Conservation (phyloP, 2,797 vertebrate genomes). For the Spheniscus humboldti region DNA sequence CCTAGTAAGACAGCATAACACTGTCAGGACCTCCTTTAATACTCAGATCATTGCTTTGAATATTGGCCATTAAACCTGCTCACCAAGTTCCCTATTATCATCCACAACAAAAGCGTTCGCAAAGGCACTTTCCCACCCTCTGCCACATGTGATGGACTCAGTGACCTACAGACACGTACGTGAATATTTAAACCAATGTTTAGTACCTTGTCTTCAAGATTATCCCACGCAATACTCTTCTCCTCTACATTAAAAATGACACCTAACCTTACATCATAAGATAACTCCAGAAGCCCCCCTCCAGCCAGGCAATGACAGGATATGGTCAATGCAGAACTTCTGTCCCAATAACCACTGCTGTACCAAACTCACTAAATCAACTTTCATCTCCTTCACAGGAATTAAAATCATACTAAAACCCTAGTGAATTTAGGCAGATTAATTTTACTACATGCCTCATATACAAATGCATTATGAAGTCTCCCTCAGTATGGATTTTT, state of each 20-base stretch:
- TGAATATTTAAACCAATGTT: not conserved
- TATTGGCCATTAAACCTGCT: not conserved
- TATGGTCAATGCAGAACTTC: not conserved
- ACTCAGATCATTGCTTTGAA: not conserved
- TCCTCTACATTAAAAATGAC: not conserved
- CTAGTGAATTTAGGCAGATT: not conserved
- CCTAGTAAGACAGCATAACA: not conserved
- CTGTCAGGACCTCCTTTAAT: not conserved
- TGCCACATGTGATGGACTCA: not conserved
- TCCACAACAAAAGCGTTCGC: not conserved
- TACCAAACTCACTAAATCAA: not conserved
- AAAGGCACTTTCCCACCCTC: not conserved
- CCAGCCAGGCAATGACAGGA: not conserved
- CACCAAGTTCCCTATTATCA: not conserved
- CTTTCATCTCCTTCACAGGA: not conserved
- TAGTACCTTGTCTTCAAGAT: not conserved
- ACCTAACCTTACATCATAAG: not conserved
- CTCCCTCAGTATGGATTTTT: not conserved
- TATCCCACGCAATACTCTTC: not conserved
- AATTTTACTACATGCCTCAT: not conserved
- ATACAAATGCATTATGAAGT: not conserved
- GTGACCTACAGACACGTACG: rapidly evolving
- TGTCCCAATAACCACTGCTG: not conserved
- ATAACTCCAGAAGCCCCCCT: not conserved
- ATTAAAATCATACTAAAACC: not conserved